Conservation (phyloP, 37 sponge, comb jelly and placozoan species). For the Diacarnus erythraeanus region DNA sequence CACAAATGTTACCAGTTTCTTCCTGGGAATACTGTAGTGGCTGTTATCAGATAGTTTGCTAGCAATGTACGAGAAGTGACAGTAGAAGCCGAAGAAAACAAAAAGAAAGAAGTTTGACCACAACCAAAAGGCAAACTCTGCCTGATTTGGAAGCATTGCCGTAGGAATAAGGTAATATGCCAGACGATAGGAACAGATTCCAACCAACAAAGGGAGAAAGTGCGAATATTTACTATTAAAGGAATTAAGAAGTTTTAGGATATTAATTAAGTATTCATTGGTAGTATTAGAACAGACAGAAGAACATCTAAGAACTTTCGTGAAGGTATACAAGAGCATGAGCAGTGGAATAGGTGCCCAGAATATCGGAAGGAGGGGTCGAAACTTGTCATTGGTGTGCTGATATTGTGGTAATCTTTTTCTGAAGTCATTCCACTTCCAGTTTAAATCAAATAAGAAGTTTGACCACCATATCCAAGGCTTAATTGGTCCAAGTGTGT, state of each 20-base stretch:
- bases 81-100: not conserved
- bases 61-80: not conserved
- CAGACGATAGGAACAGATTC: not conserved
- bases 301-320: too few species aligned
- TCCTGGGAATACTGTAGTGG: not conserved
- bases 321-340: not conserved
- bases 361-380: not conserved
- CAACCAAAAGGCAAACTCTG: not conserved
- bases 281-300: too few species aligned
- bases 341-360: not conserved
- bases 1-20: not conserved
- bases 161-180: not conserved
- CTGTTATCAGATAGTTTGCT: not conserved
- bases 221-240: too few species aligned
- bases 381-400: not conserved
- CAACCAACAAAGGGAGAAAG: not conserved
- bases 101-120: conserved; percentile 9
- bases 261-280: not conserved
- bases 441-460: conserved; percentile 24
- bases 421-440: conserved; percentile 16
- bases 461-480: conserved; percentile 36
- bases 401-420: not conserved
- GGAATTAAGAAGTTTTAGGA: not conserved
- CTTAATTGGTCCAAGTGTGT: conserved; percentile 45
- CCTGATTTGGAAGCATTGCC: conserved; percentile 2